Evolutionary conservation across 2,113 vertebrate genomes (phyloP), one percentile per base, ranked within the genome.

Genomic region (Pseudonaja textilis): DNA sequence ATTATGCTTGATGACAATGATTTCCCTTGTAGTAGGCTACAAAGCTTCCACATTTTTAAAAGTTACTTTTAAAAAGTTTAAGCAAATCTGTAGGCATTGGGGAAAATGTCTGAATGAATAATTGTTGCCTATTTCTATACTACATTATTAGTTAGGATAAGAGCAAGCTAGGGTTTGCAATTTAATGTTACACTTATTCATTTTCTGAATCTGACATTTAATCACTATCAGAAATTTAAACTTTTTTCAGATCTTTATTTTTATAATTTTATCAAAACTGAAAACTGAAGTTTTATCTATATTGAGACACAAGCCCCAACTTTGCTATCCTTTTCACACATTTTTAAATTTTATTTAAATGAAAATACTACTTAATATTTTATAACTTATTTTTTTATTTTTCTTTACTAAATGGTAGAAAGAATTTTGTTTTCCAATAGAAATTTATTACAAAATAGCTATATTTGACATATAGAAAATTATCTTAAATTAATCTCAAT

Each of bases 401-500:
- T 69, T 69, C 64, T 47, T 4, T 47, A 47, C 45, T 47, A 47
- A 47, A 6, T 47, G 4, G 45, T 47, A 47, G 4, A 47, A 47
- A 47, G 45, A 47, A 47, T 6, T 47, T 47, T 5, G 10, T 81
- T 94, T 95, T 39, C 90, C 61, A 7, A 85, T 94, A 42, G 29
- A n/a, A 92, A 89, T 88, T 88, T 61, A 74, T 74, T 74, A 34
- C 12, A 74, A 74, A 74, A 87, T 89, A 42, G 2, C 29, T 29
- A 20, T 29, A 89, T 89, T 42, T 47, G 25, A 57, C 8, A 81
- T n/a, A 20, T 57, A 29, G 39, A 89, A 81, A 74, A 81, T n/a
- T 81, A 56, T 69, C 61, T 69, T 92, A 88, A 89, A 55, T 92
- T 92, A 56, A 23, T 81, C 23, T 64, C 23, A 64, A 57, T 87